These are phyloP conservation scores for Schizopygopsis pylzovi DNA, from an alignment of 2,797 vertebrate genomes.

Conservation along the genomic window DNA sequence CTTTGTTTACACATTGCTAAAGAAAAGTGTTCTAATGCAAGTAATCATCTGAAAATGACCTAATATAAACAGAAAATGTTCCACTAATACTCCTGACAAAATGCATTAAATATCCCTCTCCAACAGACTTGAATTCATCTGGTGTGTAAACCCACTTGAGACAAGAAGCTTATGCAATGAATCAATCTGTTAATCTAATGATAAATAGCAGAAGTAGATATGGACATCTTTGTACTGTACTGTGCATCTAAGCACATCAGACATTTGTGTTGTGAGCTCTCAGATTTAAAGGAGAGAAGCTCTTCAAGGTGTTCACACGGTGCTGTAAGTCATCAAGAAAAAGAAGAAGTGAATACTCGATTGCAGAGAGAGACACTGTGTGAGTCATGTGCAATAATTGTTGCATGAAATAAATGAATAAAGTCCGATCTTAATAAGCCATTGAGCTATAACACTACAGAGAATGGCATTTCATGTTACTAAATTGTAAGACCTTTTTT, in stretches of 20 bases:
- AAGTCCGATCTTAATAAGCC: neutral
- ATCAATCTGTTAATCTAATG: slow-evolving; percentile 36
- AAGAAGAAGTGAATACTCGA: neutral
- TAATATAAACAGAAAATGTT: neutral
- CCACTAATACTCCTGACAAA: neutral
- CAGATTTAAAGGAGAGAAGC: slow-evolving; percentile 19
- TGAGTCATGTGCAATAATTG: neutral
- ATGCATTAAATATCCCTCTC: neutral
- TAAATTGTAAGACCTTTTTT: neutral
- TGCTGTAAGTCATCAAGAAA: neutral
- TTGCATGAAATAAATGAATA: neutral
- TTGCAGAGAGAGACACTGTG: neutral
- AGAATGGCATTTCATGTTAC: neutral
- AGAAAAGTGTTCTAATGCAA: neutral
- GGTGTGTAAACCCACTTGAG: neutral
- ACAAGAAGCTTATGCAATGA: slow-evolving; percentile 39
- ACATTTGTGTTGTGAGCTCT: slow-evolving; percentile 1
- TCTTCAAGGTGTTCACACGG: neutral
- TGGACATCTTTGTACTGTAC: neutral
- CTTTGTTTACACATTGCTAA: neutral
- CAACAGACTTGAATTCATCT: neutral
- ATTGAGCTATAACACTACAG: neutral
- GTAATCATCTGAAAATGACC: neutral
- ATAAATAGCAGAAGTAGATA: slow-evolving; percentile 26
- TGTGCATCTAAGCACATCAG: neutral